Evolutionary conservation across 2,113 vertebrate species (phyloP).

Genomic region (Camelus bactrianus): DNA sequence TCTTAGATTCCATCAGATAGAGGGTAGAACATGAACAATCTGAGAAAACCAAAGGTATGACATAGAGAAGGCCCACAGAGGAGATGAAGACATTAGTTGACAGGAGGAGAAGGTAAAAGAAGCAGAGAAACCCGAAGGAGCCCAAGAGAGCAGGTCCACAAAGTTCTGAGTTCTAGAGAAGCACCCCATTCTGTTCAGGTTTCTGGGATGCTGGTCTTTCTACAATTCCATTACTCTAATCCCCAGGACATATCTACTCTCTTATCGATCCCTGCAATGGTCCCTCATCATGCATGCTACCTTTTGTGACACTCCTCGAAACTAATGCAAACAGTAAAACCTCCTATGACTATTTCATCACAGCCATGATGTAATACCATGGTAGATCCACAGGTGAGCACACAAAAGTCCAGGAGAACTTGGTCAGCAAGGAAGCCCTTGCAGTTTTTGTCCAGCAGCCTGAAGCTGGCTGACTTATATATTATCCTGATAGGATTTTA

Average conservation of each 20-base stretch:
- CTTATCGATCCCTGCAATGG: neutral
- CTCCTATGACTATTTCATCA: neutral
- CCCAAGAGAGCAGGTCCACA: neutral
- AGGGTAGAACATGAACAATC: neutral
- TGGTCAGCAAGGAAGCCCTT: neutral
- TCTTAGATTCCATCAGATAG: neutral
- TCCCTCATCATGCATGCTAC: neutral
- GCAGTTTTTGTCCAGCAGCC: neutral
- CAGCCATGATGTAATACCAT: neutral
- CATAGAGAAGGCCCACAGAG: neutral
- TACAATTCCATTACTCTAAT: neutral
- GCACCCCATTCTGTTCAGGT: neutral
- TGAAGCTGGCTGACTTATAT: neutral
- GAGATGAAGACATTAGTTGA: neutral
- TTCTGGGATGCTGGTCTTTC: neutral
- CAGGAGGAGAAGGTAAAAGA: neutral
- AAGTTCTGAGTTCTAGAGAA: neutral
- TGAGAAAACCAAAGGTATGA: neutral
- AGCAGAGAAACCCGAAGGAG: neutral
- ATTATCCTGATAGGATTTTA: neutral
- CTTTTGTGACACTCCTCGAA: neutral
- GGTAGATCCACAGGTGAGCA: neutral
- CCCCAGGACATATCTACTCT: neutral
- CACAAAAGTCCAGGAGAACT: neutral
- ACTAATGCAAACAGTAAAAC: neutral